A percentile compares a stretch with the other conserved stretches of the same genome.
These are phyloP conservation scores for Tringa solitaria DNA, from an alignment of 2,113 vertebrate genomes.

Conservation along the genomic window DNA sequence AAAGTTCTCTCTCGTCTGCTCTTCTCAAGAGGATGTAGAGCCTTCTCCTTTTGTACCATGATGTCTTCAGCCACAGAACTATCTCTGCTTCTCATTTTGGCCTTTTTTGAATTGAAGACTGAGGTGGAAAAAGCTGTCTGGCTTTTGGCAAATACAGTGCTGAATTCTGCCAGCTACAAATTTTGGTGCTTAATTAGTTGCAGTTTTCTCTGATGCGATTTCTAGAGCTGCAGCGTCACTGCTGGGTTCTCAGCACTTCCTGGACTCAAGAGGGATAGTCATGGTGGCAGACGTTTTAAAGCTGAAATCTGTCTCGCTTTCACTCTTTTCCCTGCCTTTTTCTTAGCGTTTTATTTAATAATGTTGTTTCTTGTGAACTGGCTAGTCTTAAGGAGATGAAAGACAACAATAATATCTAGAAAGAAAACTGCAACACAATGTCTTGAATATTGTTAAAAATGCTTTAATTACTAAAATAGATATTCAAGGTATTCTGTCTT, in stretches of 20 bases:
- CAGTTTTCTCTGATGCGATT: background rate
- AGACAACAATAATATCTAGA: background rate
- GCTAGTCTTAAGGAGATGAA: background rate
- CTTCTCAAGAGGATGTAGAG: background rate
- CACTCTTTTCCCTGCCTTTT: background rate
- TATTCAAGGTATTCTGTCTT: background rate
- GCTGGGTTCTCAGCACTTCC: background rate
- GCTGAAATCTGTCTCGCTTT: background rate
- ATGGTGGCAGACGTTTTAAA: background rate
- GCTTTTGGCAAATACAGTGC: background rate
- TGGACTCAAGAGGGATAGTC: background rate
- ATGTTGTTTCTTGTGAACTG: background rate
- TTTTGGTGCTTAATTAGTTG: background rate
- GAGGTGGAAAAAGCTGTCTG: background rate
- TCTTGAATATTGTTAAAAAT: slow-evolving; percentile 52
- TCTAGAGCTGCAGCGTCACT: background rate
- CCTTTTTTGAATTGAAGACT: background rate
- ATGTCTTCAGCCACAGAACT: background rate
- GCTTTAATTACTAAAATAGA: slow-evolving; percentile 76
- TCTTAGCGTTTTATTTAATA: background rate
- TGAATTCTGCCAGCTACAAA: background rate
- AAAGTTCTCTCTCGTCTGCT: background rate
- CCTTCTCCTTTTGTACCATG: background rate
- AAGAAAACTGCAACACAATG: background rate
- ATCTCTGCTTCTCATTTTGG: background rate